Conservation (phyloP, 2,113 vertebrate species). For the Anthoscopus minutus region DNA sequence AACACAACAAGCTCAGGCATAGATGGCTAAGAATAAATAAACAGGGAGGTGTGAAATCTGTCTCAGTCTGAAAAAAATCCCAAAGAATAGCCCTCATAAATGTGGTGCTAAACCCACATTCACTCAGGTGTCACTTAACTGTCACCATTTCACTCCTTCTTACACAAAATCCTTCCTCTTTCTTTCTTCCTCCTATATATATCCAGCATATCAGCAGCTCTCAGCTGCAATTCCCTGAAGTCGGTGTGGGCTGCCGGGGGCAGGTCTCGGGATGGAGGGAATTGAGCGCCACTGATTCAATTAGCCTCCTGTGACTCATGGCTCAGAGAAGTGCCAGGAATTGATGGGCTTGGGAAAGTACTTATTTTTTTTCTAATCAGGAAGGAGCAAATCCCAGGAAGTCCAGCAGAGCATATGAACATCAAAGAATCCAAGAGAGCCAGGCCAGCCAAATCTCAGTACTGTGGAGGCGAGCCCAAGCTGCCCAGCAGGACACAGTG, state of each 20-base stretch:
- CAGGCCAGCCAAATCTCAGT: not conserved
- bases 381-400: constrained; percentile 56
- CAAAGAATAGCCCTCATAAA: not conserved
- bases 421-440: constrained; percentile 34
- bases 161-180: not conserved
- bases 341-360: constrained; percentile 36
- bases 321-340: constrained; percentile 17
- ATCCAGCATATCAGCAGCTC: not conserved
- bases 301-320: constrained; percentile 35
- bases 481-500: not conserved
- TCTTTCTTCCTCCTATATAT: rapidly evolving
- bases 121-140: not conserved
- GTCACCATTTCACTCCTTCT: not conserved
- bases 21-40: not conserved
- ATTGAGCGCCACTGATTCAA: constrained; percentile 32
- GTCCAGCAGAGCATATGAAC: constrained; percentile 37
- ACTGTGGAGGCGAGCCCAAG: not conserved
- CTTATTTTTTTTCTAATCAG: not conserved
- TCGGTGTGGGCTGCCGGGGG: not conserved
- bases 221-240: not conserved
- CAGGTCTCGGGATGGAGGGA: not conserved
- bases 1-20: not conserved
- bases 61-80: not conserved
- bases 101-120: rapidly evolving
- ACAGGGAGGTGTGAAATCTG: not conserved